Conservation (phyloP, 1,140 invertebrate species). For the Chrysomallon squamiferum region DNA sequence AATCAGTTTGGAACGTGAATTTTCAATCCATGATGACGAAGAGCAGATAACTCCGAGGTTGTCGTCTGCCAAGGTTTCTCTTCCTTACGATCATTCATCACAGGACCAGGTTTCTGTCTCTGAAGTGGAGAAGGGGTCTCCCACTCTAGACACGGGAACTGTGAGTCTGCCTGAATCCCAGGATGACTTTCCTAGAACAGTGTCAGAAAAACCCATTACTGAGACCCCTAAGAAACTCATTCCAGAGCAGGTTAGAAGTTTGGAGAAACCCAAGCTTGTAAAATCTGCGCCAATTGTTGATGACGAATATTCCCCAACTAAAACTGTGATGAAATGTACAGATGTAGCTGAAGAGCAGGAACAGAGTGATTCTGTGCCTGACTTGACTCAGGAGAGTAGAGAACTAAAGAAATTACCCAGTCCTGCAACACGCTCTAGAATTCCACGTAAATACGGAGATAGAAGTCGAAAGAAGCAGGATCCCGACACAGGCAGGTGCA, state of each 20-base stretch:
- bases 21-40: conserved; percentile 9
- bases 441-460: background rate
- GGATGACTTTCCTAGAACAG: background rate
- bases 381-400: background rate
- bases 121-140: conserved; percentile 33
- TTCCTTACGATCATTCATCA: conserved; percentile 29
- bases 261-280: conserved; percentile 13
- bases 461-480: background rate
- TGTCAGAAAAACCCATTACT: background rate
- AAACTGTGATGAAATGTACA: conserved; percentile 35
- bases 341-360: conserved; percentile 1
- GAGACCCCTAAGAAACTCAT: conserved; percentile 26
- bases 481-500: conserved; percentile 3
- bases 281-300: conserved; percentile 14
- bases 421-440: background rate
- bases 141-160: conserved; percentile 15
- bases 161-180: conserved; percentile 10
- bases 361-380: conserved; percentile 1
- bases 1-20: background rate
- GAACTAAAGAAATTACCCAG: background rate
- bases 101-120: conserved; percentile 23
- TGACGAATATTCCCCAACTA: conserved; percentile 25
- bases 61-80: conserved; percentile 34
- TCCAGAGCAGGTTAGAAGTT: conserved; percentile 20
- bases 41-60: conserved; percentile 27